phyloP scores from a whole-genome alignment of 1,140 invertebrate genomes.

The Dermatophagoides farinae region DNA sequence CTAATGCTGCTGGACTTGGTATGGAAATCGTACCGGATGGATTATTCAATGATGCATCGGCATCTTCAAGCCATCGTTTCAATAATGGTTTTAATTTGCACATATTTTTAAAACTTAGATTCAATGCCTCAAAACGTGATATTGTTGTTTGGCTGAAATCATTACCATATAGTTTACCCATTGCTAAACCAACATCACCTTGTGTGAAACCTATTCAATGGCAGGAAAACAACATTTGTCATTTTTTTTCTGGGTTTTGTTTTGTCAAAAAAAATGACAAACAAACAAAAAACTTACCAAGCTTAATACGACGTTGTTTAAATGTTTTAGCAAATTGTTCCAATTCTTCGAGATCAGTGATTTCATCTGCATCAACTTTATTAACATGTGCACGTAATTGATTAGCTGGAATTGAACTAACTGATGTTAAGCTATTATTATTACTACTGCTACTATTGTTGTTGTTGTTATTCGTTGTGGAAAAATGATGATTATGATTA shows the following conservation, averaged over 20 bases:
- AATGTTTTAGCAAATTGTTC: constrained; percentile 92
- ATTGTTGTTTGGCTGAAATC: constrained; percentile 98
- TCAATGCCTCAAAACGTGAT: constrained; percentile 88
- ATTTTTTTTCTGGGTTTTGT: neutral
- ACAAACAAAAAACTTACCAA: constrained; percentile 29
- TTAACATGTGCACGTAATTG: constrained; percentile 5
- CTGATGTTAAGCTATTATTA: neutral
- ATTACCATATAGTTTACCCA: constrained; percentile 94
- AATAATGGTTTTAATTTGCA: constrained; percentile 92
- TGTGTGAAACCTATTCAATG: constrained; percentile 58
- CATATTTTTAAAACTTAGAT: constrained; percentile 98
- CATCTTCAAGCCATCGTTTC: constrained; percentile 92
- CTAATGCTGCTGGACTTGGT: constrained; percentile 23
- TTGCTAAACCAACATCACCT: constrained; percentile 93
- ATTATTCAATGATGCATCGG: constrained; percentile 64
- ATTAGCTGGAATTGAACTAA: constrained; percentile 7
- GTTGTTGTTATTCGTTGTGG: no score
- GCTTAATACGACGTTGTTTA: constrained; percentile 78
- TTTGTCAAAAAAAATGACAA: neutral
- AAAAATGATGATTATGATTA: no score
- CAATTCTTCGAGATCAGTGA: constrained; percentile 77
- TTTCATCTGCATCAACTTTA: constrained; percentile 43
- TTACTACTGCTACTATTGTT: neutral
- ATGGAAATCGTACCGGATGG: constrained; percentile 31
- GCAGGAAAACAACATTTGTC: neutral